Percentiles rank a stretch among this genome's conserved stretches.
phyloP scores from a whole-genome alignment of 2,113 vertebrate species.

The Atherinomorus stipes region DNA sequence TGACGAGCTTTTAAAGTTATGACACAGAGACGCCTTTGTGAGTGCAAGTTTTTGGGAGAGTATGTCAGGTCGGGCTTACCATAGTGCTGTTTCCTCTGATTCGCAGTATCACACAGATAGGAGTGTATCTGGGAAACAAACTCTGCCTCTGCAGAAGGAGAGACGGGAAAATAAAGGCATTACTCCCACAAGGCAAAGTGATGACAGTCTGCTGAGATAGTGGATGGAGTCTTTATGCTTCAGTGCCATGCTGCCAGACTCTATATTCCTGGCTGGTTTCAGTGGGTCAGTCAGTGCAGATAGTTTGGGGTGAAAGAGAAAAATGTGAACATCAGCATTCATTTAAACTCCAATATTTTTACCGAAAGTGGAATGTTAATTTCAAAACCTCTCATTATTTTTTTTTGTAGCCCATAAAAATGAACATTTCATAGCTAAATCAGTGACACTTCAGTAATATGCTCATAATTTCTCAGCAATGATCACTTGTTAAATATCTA shows the following conservation, averaged over 20 bases:
- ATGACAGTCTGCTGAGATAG: constrained; percentile 19
- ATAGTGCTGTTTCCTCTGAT: constrained; percentile 74
- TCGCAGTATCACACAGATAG: constrained; percentile 82
- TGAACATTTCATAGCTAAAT: not conserved
- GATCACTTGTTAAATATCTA: not conserved
- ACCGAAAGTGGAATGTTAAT: not conserved
- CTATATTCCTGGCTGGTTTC: constrained; percentile 12
- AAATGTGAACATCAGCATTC: constrained; percentile 9
- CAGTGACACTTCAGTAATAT: too few species aligned
- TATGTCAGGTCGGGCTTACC: constrained; percentile 80
- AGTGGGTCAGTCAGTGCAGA: constrained; percentile 17
- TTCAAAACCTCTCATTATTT: not conserved
- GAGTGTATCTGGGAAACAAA: constrained; percentile 81
- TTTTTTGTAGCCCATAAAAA: not conserved
- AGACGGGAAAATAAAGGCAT: constrained; percentile 36
- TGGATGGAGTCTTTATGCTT: constrained; percentile 3
- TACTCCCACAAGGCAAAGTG: constrained; percentile 24
- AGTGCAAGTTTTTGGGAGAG: constrained; percentile 1
- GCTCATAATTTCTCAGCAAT: too few species aligned
- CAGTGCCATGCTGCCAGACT: not conserved
- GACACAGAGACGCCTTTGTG: constrained; percentile 28
- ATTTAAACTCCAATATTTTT: constrained; percentile 7
- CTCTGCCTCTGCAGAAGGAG: constrained; percentile 72
- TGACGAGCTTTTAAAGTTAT: constrained; percentile 35
- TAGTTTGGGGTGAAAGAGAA: not conserved